Evolutionary conservation across 2,888 invertebrate genomes (phyloP), one percentile per base, ranked within the genome.

Genomic region (Meloe dianella): DNA sequence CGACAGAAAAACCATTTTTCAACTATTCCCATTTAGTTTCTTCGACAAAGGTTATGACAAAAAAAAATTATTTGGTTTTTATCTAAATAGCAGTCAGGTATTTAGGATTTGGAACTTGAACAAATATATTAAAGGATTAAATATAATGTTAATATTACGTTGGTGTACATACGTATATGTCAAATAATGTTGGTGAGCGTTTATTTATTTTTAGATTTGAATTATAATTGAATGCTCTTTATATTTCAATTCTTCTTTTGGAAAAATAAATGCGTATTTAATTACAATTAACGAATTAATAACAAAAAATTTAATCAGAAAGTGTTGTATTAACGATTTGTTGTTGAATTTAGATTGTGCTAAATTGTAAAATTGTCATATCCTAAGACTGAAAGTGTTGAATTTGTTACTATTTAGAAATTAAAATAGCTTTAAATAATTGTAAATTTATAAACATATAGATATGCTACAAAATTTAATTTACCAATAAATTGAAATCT

Each of bases 351-450:
- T 38, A 58, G 60, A 27, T 38, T 57, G 63, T 66, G 64, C 60
- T 61, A 63, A 32, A 60, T 63, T 20, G n/a, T 64, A 29, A 62
- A 35, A 65, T 58, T 72, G 71, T 71, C 74, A 74, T 74, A 74
- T 74, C 74, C 64, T 69, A 74, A 74, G 74, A 74, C 74, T 74
- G 74, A 73, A 60, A 66, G 67, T 65, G 64, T 66, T 65, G 61
- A 67, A 67, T 67, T 71, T 65, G 66, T 64, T 68, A 68, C 68
- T 14, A 65, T 63, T 64, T 68, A 62, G 64, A 30, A 63, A 61
- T 62, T 32, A 61, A 66, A 27, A 61, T 65, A 68, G 68, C 62
- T 64, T 65, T 62, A 68, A 68, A 22, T 58, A 60, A 63, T 60
- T 63, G 61, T 35, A 63, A 60, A 66, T 61, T 57, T 65, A 58